Base-by-base conservation (phyloP, 2,797 vertebrate genomes). In the Brotula barbata region DNA sequence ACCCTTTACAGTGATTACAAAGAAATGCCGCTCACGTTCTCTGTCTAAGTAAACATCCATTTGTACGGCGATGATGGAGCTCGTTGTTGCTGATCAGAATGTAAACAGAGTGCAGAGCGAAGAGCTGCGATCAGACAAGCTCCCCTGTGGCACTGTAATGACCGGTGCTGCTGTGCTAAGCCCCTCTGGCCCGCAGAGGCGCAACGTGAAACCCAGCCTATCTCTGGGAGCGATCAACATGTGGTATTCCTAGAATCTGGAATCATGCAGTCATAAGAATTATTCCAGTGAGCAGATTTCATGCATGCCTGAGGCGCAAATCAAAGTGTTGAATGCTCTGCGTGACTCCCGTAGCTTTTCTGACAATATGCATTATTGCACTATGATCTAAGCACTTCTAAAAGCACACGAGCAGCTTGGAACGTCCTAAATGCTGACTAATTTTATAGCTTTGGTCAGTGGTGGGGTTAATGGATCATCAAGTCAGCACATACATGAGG, bases 211-310 rank as follows among this genome's bases (percentile, higher is more conserved):
- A 75, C 77, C 51, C 2, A 21, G 51, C 37, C 64, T 58, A 76
- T 86, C 84, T 78, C 77, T 76, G 74, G 76, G 59, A 87, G 72
- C 10, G 66, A 85, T 85, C 84, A 67, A 69, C 85, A 82, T 78
- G 84, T 60, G 84, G 80, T 82, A 80, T 89, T 88, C 78, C 67
- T 64, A 84, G 84, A 87, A 86, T 87, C 68, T 74, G 33, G 74
- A 83, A 76, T 86, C 75, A 71, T 64, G 65, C 63, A n/a, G 77
- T 67, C 49, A 22, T 84, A 75, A 81, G 81, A 86, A 83, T 86
- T 80, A 86, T 87, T 85, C 82, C 68, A 60, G 58, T 3, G 31
- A 73, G 67, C 48, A 2, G 78, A 86, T 88, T 88, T 88, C 82
- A 89, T 75, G 81, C 73, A 58, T 87, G 81, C 82, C 80, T 77